Evolutionary conservation across 2,888 invertebrate species (phyloP).

Genomic region (Lepidochrysops patricia): DNA sequence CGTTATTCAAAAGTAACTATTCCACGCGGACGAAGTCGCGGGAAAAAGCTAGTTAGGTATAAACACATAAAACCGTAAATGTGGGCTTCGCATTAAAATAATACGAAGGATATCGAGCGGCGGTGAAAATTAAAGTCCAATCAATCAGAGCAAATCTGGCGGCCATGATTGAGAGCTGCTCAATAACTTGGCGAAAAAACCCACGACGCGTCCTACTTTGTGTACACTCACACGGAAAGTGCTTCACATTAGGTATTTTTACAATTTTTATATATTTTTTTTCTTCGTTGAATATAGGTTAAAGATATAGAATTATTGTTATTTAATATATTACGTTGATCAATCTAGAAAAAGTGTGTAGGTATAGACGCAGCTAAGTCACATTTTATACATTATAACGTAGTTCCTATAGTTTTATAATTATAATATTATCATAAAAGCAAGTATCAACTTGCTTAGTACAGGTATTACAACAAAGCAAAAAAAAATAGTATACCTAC

Average conservation of each 20-base stretch:
- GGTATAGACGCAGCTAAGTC: no score
- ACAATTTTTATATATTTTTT: slow-evolving; percentile 1
- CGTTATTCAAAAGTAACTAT: no score
- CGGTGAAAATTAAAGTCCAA: slow-evolving; percentile 41
- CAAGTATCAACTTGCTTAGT: no score
- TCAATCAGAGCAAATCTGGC: slow-evolving; percentile 50
- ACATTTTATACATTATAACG: no score
- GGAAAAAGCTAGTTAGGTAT: no score
- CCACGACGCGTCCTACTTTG: slow-evolving; percentile 22
- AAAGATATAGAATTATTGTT: background rate
- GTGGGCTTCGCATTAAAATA: slow-evolving; percentile 1
- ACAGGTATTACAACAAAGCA: no score
- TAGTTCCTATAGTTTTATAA: no score
- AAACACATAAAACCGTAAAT: background rate
- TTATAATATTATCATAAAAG: no score
- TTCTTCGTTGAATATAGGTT: background rate
- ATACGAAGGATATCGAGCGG: slow-evolving; percentile 15
- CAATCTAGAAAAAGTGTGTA: no score
- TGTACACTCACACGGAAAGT: slow-evolving; percentile 22
- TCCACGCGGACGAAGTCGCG: no score
- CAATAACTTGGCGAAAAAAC: slow-evolving; percentile 37
- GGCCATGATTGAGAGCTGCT: slow-evolving; percentile 39
- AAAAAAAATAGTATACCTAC: no score
- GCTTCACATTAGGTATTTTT: background rate
- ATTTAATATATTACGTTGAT: no score